A percentile compares a stretch with the other conserved stretches of the same genome.
Conservation (phyloP, 1,140 invertebrate species). For the Teleogryllus occipitalis region DNA sequence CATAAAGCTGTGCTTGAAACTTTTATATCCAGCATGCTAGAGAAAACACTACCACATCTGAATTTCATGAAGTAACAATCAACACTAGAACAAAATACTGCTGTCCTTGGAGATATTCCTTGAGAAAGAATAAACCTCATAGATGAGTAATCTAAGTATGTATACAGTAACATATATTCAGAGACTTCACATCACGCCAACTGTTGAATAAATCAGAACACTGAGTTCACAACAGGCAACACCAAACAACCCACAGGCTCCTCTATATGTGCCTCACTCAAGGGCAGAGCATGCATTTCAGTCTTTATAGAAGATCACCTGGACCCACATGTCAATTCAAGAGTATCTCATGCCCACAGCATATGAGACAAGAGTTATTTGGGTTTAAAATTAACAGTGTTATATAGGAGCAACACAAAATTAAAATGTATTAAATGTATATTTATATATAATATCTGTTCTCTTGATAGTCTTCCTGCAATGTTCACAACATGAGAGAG, state of each 20-base stretch:
- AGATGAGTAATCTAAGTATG: not conserved
- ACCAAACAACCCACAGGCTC: not conserved
- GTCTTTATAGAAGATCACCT: not conserved
- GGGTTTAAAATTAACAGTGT: not conserved
- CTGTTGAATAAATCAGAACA: not conserved
- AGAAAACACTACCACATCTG: too few species aligned
- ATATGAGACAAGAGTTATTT: not conserved
- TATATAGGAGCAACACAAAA: not conserved
- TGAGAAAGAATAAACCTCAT: not conserved
- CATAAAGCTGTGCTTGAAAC: too few species aligned
- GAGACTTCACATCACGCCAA: not conserved
- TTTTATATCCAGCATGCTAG: too few species aligned
- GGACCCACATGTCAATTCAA: not conserved
- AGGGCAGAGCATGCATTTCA: conserved; percentile 3
- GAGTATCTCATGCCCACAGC: not conserved
- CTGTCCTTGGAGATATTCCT: not conserved
- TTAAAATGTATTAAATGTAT: not conserved
- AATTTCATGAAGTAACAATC: not conserved
- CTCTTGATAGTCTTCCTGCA: not conserved
- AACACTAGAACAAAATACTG: not conserved
- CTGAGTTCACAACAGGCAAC: not conserved
- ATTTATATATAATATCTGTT: not conserved
- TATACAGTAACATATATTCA: not conserved
- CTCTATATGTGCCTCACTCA: not conserved
- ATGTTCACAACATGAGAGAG: not conserved